Base-by-base conservation (phyloP, 2,888 invertebrate species). In the Myathropa florea region DNA sequence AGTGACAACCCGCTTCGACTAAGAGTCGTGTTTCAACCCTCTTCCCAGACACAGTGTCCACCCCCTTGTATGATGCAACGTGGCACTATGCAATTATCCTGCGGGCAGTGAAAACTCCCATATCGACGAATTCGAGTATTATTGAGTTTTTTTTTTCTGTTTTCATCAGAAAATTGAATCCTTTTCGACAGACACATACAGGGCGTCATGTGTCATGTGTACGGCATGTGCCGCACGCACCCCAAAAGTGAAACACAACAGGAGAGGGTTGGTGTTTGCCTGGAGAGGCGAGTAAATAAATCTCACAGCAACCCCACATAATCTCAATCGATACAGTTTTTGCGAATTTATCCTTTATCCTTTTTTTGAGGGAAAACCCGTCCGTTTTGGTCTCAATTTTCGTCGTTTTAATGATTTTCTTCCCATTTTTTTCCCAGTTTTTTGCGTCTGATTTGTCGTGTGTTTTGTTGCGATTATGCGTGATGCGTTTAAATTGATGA, bases 401-500 rank as follows among this genome's bases (percentile, higher is more conserved):
- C 77, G 68, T 82, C 64, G 59, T 80, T 86, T 72, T 81, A 18
- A 46, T 84, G 75, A 36, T 39, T 61, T 65, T 75, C 68, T 68
- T 26, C 18, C 64, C 30, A 26, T 63, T 68, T 81, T 67, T 59
- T 61, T 14, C n/a, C 6, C 6, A 4, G n/a, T n/a, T n/a, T n/a
- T n/a, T 2, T 26, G 33, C 46, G 46, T 46, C 46, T 46, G 46
- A 46, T 53, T 73, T 65, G 36, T 57, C n/a, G 24, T 57, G 65
- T 61, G 60, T 65, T 80, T 70, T 76, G 73, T 70, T 82, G 39
- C 68, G 64, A 78, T 86, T 86, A 77, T 86, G 78, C 65, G 85
- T 86, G 85, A 86, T 78, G 85, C 82, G 78, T 86, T 82, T 75
- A 82, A 86, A 82, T 53, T 78, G 78, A 85, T 77, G 77, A 82